phyloP scores from a whole-genome alignment of 2,888 invertebrate species.

The Serrognathus titanus region DNA sequence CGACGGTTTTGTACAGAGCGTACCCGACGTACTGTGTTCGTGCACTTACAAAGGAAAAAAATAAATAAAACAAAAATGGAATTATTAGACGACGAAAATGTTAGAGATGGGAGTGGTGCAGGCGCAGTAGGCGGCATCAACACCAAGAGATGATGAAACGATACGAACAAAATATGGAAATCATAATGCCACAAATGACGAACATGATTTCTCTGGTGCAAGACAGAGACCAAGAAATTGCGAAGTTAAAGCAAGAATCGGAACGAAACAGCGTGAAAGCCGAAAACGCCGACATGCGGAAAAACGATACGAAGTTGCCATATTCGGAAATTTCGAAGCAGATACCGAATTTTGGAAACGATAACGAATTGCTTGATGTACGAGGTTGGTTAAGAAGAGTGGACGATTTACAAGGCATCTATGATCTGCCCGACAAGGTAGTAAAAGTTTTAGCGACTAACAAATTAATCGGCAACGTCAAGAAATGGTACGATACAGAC shows the following conservation, averaged over 20 bases:
- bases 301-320: background rate
- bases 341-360: background rate
- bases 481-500: conserved; percentile 1
- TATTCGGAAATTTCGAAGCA: background rate
- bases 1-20: no score
- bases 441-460: conserved; percentile 1
- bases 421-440: background rate
- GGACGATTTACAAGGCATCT: background rate
- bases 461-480: background rate
- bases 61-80: no score
- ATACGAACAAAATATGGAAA: conserved; percentile 8
- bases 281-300: no score
- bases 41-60: no score
- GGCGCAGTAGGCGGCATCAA: no score
- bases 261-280: no score
- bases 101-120: no score
- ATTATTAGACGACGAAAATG: no score
- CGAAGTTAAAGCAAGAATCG: background rate
- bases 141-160: no score
- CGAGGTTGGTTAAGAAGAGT: background rate
- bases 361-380: background rate
- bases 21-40: no score
- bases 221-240: conserved; percentile 2
- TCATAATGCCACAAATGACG: conserved; percentile 7
- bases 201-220: conserved; percentile 4